phyloP scores from a whole-genome alignment of 2,113 vertebrate species.

The Myotis yumanensis region DNA sequence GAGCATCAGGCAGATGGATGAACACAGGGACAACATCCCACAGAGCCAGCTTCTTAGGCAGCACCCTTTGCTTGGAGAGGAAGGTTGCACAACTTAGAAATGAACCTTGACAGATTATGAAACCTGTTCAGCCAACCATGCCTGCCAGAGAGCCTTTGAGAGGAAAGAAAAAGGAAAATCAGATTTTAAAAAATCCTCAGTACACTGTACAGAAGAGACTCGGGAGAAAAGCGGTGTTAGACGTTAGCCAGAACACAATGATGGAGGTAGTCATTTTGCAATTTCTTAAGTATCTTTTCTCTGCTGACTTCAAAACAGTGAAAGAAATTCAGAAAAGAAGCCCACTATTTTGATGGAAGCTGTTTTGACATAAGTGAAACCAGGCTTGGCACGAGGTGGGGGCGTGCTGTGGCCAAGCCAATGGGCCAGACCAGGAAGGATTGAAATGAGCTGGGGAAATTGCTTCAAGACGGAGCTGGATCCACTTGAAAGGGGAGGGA shows the following conservation, averaged over 20 bases:
- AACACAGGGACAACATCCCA: background rate
- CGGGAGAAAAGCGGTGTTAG: background rate
- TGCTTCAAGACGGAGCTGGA: conserved; percentile 72
- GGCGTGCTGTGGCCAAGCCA: conserved; percentile 38
- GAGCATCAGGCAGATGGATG: background rate
- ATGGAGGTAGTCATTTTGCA: background rate
- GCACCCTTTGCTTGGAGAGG: background rate
- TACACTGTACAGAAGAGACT: background rate
- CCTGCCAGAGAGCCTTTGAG: background rate
- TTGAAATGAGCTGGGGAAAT: conserved; percentile 52
- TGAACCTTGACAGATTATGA: background rate
- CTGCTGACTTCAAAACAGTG: conserved; percentile 51
- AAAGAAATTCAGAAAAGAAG: conserved; percentile 33
- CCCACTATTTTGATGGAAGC: conserved; percentile 55
- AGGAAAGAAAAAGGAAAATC: background rate
- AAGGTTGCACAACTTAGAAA: background rate
- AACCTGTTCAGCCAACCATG: background rate
- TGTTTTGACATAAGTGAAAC: conserved; percentile 69
- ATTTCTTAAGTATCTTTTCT: conserved; percentile 33
- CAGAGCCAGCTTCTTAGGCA: background rate
- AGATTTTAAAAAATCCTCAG: background rate
- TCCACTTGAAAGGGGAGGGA: conserved; percentile 55
- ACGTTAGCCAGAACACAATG: background rate
- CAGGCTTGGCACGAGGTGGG: conserved; percentile 46
- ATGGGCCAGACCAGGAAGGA: conserved; percentile 31